A percentile compares a stretch with the other conserved stretches of the same genome.
These are phyloP conservation scores for Drosophila lacteicornis DNA, from an alignment of 1,140 invertebrate species.

Conservation along the genomic window DNA sequence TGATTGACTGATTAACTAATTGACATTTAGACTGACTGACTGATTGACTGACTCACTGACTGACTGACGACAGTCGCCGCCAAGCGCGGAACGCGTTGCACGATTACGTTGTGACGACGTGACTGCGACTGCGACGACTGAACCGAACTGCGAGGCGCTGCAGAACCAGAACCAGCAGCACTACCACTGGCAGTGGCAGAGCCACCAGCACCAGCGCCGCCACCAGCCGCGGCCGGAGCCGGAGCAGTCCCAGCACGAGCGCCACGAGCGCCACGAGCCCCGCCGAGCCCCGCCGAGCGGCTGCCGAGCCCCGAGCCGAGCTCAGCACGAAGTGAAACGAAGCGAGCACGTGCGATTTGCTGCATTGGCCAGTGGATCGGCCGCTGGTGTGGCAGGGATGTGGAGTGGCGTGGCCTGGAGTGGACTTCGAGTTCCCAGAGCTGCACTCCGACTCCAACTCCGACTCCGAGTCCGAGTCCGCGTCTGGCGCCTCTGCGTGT, in stretches of 20 bases:
- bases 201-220: constrained; percentile 13
- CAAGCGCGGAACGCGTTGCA: constrained; percentile 67
- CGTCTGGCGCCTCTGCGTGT: constrained; percentile 44
- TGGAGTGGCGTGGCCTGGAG: neutral
- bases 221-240: neutral
- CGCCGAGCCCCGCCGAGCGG: constrained; percentile 4
- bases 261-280: neutral
- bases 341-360: constrained; percentile 72
- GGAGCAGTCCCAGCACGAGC: neutral
- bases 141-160: constrained; percentile 58
- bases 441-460: constrained; percentile 32
- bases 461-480: neutral
- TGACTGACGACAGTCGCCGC: constrained; percentile 69
- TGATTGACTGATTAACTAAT: neutral
- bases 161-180: constrained; percentile 52
- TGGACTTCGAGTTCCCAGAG: constrained; percentile 23
- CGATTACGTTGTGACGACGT: constrained; percentile 80
- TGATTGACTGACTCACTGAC: constrained; percentile 37
- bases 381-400: neutral
- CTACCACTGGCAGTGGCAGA: constrained; percentile 25
- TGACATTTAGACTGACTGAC: constrained; percentile 10
- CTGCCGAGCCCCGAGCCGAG: constrained; percentile 4
- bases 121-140: constrained; percentile 82
- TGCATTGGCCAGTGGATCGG: constrained; percentile 54
- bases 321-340: constrained; percentile 13